Conservation (phyloP, 2,888 invertebrate genomes). For the Dexiosoma caninum region DNA sequence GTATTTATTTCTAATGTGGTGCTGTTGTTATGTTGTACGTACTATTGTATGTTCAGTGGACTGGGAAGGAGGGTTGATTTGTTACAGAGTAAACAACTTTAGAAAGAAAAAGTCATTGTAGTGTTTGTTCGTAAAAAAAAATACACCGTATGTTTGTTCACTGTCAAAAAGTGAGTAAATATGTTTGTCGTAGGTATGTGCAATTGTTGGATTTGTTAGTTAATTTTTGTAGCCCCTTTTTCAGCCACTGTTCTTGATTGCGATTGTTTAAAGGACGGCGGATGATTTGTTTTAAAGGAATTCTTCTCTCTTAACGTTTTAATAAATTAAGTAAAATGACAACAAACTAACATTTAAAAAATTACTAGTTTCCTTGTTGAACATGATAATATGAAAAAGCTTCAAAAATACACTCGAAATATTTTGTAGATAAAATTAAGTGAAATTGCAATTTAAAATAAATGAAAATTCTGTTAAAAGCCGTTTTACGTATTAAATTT, state of each 20-base stretch:
- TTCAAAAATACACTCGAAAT: too few species aligned
- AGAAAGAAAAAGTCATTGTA: conserved; percentile 20
- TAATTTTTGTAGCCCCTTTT: conserved; percentile 62
- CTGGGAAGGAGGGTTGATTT: conserved; percentile 13
- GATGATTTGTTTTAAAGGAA: too few species aligned
- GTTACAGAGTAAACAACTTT: not conserved
- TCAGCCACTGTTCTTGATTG: conserved; percentile 62
- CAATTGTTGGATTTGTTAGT: conserved; percentile 63
- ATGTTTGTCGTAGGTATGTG: conserved; percentile 73
- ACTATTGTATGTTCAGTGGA: too few species aligned
- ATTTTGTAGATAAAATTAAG: too few species aligned
- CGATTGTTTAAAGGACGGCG: not conserved
- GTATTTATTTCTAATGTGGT: not conserved
- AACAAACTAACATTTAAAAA: too few species aligned
- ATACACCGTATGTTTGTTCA: conserved; percentile 70
- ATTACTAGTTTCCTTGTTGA: too few species aligned
- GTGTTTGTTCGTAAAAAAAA: conserved; percentile 64
- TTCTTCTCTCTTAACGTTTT: too few species aligned
- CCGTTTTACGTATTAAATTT: too few species aligned
- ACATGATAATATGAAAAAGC: too few species aligned
- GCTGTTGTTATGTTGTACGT: conserved; percentile 28
- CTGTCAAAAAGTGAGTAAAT: conserved; percentile 77
- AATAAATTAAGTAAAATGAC: too few species aligned
- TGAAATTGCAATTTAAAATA: too few species aligned
- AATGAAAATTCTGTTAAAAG: too few species aligned